Evolutionary conservation across 2,797 vertebrate species (phyloP).

Genomic region (Peromyscus nudipes): DNA sequence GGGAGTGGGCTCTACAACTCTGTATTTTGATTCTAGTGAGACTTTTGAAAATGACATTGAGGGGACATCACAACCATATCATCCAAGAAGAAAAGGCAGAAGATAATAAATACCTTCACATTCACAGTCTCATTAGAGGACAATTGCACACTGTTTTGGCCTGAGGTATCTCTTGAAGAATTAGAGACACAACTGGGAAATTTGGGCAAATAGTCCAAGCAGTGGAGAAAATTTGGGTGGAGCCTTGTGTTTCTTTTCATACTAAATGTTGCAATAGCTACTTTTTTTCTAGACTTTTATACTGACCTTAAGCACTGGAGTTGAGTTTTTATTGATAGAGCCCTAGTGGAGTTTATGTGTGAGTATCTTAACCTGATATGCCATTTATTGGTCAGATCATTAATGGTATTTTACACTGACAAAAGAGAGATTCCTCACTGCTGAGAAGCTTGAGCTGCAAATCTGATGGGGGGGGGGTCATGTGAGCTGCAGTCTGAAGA

Average conservation of each 20-base stretch:
- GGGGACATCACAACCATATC: background rate
- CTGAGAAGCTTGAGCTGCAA: background rate
- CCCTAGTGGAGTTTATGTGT: background rate
- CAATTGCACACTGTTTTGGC: background rate
- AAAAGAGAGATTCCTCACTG: background rate
- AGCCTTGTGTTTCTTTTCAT: background rate
- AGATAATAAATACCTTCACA: background rate
- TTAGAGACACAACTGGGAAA: background rate
- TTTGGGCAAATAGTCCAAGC: accelerated
- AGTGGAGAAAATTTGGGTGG: background rate
- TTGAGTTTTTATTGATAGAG: background rate
- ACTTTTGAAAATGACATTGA: background rate
- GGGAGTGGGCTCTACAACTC: background rate
- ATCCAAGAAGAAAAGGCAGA: background rate
- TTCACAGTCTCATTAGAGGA: background rate
- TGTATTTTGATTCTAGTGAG: background rate
- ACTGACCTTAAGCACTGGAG: background rate
- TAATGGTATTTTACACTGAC: background rate
- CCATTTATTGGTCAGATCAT: background rate
- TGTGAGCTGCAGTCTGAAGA: background rate
- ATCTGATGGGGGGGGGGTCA: no score
- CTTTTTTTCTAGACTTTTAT: background rate
- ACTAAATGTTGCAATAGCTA: background rate
- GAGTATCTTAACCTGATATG: background rate
- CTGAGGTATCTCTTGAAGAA: no score